Evolutionary conservation across 2,888 invertebrate genomes (phyloP), one percentile per base, ranked within the genome.

Genomic region (Brachyptera putata): DNA sequence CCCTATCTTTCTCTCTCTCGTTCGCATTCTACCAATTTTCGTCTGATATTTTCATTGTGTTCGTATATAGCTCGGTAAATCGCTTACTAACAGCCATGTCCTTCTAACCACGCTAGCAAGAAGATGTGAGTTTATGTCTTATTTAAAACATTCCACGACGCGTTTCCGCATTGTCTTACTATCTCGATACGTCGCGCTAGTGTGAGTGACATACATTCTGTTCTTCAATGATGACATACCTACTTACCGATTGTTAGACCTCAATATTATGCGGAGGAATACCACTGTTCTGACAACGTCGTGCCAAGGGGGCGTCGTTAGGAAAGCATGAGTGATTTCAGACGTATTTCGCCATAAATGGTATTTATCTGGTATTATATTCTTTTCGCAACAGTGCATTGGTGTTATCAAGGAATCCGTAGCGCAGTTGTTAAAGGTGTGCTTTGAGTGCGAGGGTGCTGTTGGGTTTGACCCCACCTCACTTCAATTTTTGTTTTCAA

Each of bases 1-100:
- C 41, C 4, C 7, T 16, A 21, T 21, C 41, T 41, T 21, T 21
- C 21, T 16, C n/a, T 41, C 41, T 41, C 41, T 41, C 7, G 16
- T 21, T 1, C 41, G 2, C 41, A 11, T 16, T 41, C 41, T 18
- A 41, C 16, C 41, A 41, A 41, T n/a, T 18, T 41, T 41, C 41
- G 21, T 21, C 41, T 21, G 18, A 13, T 48, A 48, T 48, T 48
- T 25, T n/a, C n/a, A 48, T 48, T 48, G 25, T 48, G 48, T 48
- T n/a, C 5, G 41, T 41, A 13, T 14, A 3, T 3, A 24, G 48
- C 22, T 22, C 24, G 18, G 30, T 16, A 30, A 26, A 50, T 50
- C 49, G 24, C 49, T 50, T 30, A 16, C 49, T 50, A 50, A 25
- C 9, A 25, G 25, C 16, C 22, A 22, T 16, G n/a, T 50, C 30